A percentile compares a stretch with the other conserved stretches of the same genome.
phyloP scores from a whole-genome alignment of 2,797 vertebrate genomes.

The Lates japonicus region DNA sequence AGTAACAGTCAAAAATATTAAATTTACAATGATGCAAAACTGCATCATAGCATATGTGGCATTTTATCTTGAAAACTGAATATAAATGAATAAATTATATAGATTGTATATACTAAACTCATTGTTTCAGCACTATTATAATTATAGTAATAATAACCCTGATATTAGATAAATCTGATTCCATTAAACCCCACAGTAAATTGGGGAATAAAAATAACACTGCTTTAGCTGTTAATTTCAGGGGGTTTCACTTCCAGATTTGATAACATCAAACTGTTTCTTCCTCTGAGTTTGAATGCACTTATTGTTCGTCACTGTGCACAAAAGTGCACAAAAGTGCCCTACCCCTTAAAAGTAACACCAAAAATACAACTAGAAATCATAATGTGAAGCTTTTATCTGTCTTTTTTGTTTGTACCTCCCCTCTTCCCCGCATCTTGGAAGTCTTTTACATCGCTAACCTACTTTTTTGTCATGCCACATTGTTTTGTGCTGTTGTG shows the following conservation, averaged over 20 bases:
- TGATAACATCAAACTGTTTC: neutral
- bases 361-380: too few relatives aligned
- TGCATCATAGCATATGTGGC: neutral
- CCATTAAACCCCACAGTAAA: neutral
- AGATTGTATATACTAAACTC: neutral
- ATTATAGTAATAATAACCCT: neutral
- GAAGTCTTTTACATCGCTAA: neutral
- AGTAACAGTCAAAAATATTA: neutral
- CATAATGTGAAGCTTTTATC: too few relatives aligned
- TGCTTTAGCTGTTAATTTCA: neutral
- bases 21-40: neutral
- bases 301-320: neutral
- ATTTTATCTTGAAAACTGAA: constrained; percentile 1
- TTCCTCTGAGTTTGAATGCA: neutral
- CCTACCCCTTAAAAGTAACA: too few relatives aligned
- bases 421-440: neutral
- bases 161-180: neutral
- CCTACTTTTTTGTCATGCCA: neutral
- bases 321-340: neutral
- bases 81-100: neutral
- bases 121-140: neutral
- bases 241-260: neutral
- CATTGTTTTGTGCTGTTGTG: neutral
- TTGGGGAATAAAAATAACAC: neutral
- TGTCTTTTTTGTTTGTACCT: neutral